phyloP scores from a whole-genome alignment of 2,113 vertebrate genomes.

The Cinclus mexicanus region DNA sequence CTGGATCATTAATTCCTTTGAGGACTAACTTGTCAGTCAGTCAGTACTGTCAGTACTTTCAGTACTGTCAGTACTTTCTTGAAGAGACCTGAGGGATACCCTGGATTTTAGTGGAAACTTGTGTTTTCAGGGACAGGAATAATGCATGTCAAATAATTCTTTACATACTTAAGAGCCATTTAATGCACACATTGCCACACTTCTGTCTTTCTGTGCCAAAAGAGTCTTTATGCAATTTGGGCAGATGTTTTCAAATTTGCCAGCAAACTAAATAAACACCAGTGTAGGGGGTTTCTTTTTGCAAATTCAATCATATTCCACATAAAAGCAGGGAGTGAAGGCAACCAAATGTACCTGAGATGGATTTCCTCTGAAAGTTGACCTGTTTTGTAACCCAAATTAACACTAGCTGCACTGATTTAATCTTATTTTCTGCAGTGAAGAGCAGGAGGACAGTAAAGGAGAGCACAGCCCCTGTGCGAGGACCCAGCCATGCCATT shows the following conservation, averaged over 20 bases:
- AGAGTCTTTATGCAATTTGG: not conserved
- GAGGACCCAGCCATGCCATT: not conserved
- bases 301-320: not conserved
- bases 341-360: not conserved
- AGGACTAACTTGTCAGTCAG: not conserved
- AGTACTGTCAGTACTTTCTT: not conserved
- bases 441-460: not conserved
- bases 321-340: not conserved
- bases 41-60: not conserved
- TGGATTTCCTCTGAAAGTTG: not conserved
- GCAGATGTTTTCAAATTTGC: not conserved
- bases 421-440: not conserved
- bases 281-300: not conserved
- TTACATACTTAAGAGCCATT: not conserved
- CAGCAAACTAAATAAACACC: not conserved
- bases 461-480: rapidly evolving
- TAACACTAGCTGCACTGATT: not conserved
- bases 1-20: not conserved
- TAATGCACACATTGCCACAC: not conserved
- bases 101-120: not conserved
- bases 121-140: not conserved
- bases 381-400: not conserved
- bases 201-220: not conserved
- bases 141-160: not conserved
- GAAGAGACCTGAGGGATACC: not conserved